These are phyloP conservation scores for Paralvinella palmiformis DNA, from an alignment of 1,140 invertebrate species.

Conservation along the genomic window DNA sequence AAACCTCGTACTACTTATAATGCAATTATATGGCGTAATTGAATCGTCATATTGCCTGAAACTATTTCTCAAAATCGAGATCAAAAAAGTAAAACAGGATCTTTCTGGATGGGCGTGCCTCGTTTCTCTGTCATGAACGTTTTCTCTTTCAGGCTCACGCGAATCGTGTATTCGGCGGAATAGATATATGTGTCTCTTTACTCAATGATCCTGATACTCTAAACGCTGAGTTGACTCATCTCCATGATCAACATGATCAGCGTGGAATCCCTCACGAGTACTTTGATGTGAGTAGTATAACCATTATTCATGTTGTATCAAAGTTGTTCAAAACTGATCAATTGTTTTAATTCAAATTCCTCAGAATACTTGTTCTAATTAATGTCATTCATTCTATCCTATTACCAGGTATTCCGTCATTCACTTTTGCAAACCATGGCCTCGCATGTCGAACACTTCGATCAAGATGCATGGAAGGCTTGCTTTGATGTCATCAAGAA, in stretches of 20 bases:
- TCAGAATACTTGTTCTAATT: neutral
- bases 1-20: no score
- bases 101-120: no score
- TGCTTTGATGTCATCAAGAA: neutral
- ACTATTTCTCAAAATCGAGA: no score
- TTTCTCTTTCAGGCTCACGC: constrained; percentile 7
- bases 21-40: no score
- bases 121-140: no score
- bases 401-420: neutral
- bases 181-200: constrained; percentile 4
- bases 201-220: neutral
- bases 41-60: no score
- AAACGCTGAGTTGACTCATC: neutral
- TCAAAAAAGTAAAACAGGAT: no score
- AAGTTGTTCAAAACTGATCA: no score
- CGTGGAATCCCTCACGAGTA: neutral
- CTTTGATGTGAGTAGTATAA: neutral
- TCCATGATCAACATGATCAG: neutral
- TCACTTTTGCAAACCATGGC: neutral
- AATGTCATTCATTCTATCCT: no score
- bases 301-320: no score
- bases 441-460: neutral
- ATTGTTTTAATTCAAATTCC: neutral
- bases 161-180: neutral
- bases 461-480: neutral